Percentiles rank a stretch among this genome's conserved stretches.
phyloP scores from a whole-genome alignment of 2,113 vertebrate species.

The Nesoenas mayeri region DNA sequence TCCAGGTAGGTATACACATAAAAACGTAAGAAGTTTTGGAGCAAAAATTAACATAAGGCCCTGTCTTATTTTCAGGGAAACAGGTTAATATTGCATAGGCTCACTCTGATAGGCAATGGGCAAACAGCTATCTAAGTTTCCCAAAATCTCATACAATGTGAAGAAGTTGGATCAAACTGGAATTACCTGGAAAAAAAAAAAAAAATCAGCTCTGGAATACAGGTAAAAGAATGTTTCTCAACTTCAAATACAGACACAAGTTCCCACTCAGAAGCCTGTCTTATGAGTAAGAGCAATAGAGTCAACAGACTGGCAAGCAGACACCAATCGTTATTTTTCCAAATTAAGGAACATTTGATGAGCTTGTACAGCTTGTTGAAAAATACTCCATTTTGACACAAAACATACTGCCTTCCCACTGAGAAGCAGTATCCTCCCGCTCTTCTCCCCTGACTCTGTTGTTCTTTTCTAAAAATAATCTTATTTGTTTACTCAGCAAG shows the following conservation, averaged over 20 bases:
- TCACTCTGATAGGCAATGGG: neutral
- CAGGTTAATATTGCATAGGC: neutral
- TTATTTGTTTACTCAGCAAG: conserved; percentile 42
- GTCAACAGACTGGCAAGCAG: neutral
- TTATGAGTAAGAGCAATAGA: neutral
- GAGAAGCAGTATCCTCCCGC: neutral
- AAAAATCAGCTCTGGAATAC: neutral
- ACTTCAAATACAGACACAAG: neutral
- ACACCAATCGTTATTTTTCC: neutral
- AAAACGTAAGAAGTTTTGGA: no score
- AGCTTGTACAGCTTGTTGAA: neutral
- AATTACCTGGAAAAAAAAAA: neutral
- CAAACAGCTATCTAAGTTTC: neutral
- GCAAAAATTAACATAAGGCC: no score
- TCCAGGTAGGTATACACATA: no score
- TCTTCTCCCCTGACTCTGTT: neutral
- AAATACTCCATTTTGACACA: conserved; percentile 14
- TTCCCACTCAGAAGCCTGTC: neutral
- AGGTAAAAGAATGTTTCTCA: neutral
- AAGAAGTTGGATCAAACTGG: neutral
- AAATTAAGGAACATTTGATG: neutral
- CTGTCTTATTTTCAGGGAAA: no score
- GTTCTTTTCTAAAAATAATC: conserved; percentile 40
- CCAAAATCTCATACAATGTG: neutral
- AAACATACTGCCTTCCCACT: neutral